phyloP scores from a whole-genome alignment of 2,113 vertebrate species.

The Circaetus cinerascens region DNA sequence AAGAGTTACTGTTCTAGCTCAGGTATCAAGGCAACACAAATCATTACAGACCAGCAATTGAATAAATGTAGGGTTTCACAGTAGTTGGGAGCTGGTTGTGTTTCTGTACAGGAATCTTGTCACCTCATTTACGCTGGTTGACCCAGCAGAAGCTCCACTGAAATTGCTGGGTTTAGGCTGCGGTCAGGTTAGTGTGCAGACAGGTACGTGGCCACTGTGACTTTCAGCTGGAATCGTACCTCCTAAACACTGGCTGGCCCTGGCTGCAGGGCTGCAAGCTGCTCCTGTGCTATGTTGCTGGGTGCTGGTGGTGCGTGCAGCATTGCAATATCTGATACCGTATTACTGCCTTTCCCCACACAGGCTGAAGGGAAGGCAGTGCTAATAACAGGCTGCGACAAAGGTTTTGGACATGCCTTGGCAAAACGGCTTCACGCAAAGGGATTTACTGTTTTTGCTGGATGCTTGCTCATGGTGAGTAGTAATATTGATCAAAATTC shows the following conservation, averaged over 20 bases:
- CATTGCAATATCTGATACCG: rapidly evolving
- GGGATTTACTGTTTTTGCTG: conserved; percentile 86
- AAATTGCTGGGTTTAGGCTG: background rate
- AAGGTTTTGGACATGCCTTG: conserved; percentile 82
- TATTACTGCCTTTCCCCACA: background rate
- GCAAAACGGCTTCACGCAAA: conserved; percentile 79
- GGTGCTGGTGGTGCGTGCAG: background rate
- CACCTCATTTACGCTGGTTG: rapidly evolving
- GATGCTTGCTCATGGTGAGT: conserved; percentile 81
- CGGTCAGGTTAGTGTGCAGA: background rate
- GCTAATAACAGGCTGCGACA: conserved; percentile 86
- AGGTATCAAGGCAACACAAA: background rate
- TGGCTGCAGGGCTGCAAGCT: background rate
- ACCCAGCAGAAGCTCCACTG: background rate
- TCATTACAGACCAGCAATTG: background rate
- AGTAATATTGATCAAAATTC: background rate
- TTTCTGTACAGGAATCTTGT: background rate
- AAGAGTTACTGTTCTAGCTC: background rate
- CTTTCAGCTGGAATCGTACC: background rate
- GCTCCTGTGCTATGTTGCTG: background rate
- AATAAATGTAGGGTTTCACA: background rate
- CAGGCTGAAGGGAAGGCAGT: conserved; percentile 81
- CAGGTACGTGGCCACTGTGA: background rate
- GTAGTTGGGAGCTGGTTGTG: background rate
- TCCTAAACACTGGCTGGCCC: background rate